These are phyloP conservation scores for Philhelius pedissequus DNA, from an alignment of 2,888 invertebrate genomes.

Conservation along the genomic window DNA sequence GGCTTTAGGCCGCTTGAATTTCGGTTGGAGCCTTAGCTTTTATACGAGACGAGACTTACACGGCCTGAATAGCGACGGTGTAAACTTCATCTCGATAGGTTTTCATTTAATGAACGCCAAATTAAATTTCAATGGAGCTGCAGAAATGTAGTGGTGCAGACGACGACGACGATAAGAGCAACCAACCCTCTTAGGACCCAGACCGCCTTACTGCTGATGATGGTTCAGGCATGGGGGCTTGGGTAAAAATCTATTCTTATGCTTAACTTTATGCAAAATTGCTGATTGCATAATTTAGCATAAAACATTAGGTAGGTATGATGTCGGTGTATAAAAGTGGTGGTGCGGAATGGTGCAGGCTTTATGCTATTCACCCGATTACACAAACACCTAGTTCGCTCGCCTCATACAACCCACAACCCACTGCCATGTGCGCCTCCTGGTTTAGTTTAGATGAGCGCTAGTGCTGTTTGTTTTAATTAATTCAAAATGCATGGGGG, in stretches of 20 bases:
- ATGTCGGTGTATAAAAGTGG: slow-evolving; percentile 10
- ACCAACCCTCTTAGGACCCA: background rate
- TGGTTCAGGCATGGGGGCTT: background rate
- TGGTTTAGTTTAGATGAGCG: slow-evolving; percentile 48
- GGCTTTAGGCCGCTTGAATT: background rate
- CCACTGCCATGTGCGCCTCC: background rate
- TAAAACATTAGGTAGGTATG: slow-evolving; percentile 70
- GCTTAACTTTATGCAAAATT: slow-evolving; percentile 71
- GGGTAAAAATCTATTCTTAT: slow-evolving; percentile 51
- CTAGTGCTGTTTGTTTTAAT: slow-evolving; percentile 66
- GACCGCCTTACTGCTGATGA: background rate
- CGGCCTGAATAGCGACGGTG: slow-evolving; percentile 44
- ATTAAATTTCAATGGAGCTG: slow-evolving; percentile 71
- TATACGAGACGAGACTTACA: slow-evolving; percentile 43
- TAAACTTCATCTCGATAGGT: slow-evolving; percentile 59
- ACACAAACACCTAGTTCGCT: slow-evolving; percentile 31
- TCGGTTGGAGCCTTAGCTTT: background rate
- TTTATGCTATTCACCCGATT: slow-evolving; percentile 46
- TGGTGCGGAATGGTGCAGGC: slow-evolving; percentile 11
- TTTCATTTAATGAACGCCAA: slow-evolving; percentile 70
- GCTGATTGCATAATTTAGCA: slow-evolving; percentile 73
- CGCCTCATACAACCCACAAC: background rate
- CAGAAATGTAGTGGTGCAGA: slow-evolving; percentile 40
- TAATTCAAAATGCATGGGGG: slow-evolving; percentile 66
- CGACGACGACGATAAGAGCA: slow-evolving; percentile 21